These are phyloP conservation scores for Mus minutoides DNA, from an alignment of 2,797 vertebrate genomes.

Conservation along the genomic window DNA sequence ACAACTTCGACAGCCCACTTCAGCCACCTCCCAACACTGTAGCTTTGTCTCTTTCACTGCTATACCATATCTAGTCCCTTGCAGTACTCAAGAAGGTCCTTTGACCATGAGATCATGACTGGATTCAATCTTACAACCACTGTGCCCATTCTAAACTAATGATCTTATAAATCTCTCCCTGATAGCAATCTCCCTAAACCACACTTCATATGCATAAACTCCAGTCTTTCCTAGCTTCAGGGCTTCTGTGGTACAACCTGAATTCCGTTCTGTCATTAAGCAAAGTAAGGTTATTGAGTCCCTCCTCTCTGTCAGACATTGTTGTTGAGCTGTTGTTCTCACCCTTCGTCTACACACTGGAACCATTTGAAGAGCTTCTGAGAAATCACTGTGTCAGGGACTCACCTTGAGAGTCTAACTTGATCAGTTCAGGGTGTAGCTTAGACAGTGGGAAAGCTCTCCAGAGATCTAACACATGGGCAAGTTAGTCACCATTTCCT, in stretches of 20 bases:
- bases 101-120: background rate
- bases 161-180: background rate
- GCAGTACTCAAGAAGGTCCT: background rate
- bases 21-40: background rate
- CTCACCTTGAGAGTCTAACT: background rate
- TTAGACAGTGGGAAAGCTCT: background rate
- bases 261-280: background rate
- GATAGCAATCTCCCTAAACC: background rate
- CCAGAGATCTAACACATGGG: background rate
- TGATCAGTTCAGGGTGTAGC: background rate
- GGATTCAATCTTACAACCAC: background rate
- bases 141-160: background rate
- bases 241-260: background rate
- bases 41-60: background rate
- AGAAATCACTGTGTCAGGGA: background rate
- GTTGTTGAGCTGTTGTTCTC: background rate
- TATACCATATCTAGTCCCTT: background rate
- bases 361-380: conserved; percentile 1
- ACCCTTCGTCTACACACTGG: background rate
- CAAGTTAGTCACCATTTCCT: background rate
- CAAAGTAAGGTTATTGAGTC: background rate
- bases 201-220: background rate
- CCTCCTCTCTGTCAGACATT: background rate
- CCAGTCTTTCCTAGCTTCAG: background rate
- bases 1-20: background rate